Evolutionary conservation across 37 sponge, comb jelly and placozoan genomes (phyloP), one percentile per base, ranked within the genome.

Genomic region (Petrosia ficiformis): DNA sequence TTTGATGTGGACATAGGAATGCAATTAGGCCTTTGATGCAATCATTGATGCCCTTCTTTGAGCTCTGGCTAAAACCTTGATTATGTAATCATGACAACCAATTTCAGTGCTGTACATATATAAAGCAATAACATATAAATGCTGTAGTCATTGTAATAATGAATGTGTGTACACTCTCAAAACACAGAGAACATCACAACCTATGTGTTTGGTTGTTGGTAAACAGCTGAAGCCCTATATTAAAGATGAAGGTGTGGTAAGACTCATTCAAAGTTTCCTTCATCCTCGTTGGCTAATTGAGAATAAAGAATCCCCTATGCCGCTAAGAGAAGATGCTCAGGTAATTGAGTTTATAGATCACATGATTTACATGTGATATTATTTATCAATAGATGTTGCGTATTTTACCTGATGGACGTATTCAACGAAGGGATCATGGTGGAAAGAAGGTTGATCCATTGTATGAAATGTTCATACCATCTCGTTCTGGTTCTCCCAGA

Each of bases 191-290:
- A 48, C 54, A 8, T 48, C 54, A 19, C 54, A 14, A 48, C 54
- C 54, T 14, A 14, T 48, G 54, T 19, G 54, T 48, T 14, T 48
- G 8, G 54, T 48, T 19, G 14, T 48, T 19, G 54, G 14, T 14
- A 8, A 48, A 14, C 54, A 48, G 54, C 54, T 48, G 14, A 48
- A 48, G 54, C 54, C 54, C 14, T 39, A 68, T n/a, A 21, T 68
- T 22, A n/a, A n/a, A 11, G 63, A n/a, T n/a, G 63, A 61, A 5
- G 83, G 70, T 4, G 71, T 72, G 59, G 63, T 88, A 34, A 36
- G 79, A 25, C 59, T 87, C 3, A 71, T 87, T 57, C 87, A 77
- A 42, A 72, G 87, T 39, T 87, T 81, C 82, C 78, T 87, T 26
- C 24, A 77, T 22, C 81, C 82, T 6, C 41, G 30, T 6, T 75